These are phyloP conservation scores for Rissa tridactyla DNA, from an alignment of 2,113 vertebrate species.

Conservation along the genomic window DNA sequence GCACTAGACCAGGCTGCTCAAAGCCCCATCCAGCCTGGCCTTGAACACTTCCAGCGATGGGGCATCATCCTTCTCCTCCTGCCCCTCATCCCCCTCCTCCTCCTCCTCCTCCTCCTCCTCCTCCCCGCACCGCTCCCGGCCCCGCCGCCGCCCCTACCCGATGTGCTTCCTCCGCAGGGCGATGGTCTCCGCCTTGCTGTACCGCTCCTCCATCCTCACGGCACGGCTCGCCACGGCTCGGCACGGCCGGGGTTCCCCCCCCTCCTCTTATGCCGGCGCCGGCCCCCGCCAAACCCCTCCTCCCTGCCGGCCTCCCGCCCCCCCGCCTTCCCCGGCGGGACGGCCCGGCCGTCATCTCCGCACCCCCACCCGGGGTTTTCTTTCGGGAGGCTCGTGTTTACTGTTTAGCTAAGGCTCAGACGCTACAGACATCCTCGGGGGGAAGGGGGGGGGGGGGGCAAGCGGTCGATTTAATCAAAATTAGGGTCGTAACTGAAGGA, in stretches of 20 bases:
- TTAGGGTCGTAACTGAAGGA: background rate
- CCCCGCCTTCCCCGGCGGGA: background rate
- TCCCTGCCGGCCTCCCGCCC: background rate
- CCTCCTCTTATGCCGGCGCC: constrained; percentile 52
- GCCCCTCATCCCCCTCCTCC: too few relatives aligned
- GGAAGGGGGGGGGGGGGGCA: too few relatives aligned
- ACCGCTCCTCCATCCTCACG: constrained; percentile 67
- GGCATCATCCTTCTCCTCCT: background rate
- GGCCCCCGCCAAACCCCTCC: constrained; percentile 43
- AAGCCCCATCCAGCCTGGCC: background rate
- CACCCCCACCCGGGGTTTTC: background rate
- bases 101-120: accelerated
- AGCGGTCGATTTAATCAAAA: background rate
- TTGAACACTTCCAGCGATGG: background rate
- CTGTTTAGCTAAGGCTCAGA: background rate
- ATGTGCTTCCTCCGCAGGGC: constrained; percentile 85
- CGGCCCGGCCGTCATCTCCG: background rate
- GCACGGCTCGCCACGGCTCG: background rate
- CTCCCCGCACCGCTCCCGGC: too few relatives aligned
- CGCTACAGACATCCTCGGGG: too few relatives aligned
- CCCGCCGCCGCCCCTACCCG: constrained; percentile 72
- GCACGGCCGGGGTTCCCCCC: background rate
- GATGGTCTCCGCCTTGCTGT: constrained; percentile 85
- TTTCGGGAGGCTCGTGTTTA: background rate
- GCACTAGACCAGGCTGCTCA: background rate